A percentile compares a stretch with the other conserved stretches of the same genome.
Evolutionary conservation across 2,113 vertebrate genomes (phyloP).

Genomic region (Elaphurus davidianus): DNA sequence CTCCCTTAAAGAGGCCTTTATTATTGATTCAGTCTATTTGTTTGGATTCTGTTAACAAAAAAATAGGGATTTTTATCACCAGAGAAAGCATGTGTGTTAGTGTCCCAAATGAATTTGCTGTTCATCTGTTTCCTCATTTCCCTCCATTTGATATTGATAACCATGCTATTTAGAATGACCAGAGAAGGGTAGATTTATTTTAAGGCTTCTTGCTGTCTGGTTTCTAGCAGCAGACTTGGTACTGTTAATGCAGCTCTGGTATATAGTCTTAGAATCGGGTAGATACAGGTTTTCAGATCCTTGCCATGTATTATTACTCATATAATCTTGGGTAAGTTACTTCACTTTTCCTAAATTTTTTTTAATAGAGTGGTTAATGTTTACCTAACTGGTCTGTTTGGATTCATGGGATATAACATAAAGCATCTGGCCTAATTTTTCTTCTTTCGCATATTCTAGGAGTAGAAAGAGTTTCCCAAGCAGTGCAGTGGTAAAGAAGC

Average conservation of each 20-base stretch:
- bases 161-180: background rate
- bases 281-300: background rate
- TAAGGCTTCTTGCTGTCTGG: background rate
- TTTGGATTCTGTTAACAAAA: background rate
- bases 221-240: background rate
- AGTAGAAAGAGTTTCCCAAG: background rate
- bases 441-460: background rate
- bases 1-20: background rate
- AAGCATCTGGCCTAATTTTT: background rate
- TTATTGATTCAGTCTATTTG: constrained; percentile 3
- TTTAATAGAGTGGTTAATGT: background rate
- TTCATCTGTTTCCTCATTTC: constrained; percentile 9
- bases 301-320: background rate
- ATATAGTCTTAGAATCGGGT: background rate
- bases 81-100: background rate
- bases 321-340: background rate
- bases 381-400: background rate
- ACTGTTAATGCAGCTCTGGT: background rate
- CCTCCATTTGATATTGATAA: constrained; percentile 28
- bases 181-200: constrained; percentile 4
- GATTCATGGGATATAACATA: background rate
- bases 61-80: background rate
- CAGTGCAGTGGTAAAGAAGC: background rate
- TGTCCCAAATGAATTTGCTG: background rate
- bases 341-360: background rate